A percentile compares a stretch with the other conserved stretches of the same genome.
These are phyloP conservation scores for Yponomeuta cagnagella DNA, from an alignment of 2,888 invertebrate genomes.

Conservation along the genomic window DNA sequence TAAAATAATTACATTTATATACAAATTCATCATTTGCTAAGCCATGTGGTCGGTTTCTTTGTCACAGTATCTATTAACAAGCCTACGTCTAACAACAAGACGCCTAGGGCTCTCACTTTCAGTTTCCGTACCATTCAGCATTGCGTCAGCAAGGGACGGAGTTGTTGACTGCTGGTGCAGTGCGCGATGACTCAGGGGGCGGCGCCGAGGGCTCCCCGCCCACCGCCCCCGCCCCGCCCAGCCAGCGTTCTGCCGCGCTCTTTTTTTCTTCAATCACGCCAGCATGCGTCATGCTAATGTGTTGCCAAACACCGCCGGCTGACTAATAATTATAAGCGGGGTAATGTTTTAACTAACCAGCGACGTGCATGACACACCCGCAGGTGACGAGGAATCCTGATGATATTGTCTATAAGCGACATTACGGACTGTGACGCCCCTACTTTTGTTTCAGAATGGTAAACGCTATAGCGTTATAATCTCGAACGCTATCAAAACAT, in stretches of 20 bases:
- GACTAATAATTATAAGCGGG: not conserved
- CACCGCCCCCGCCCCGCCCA: conserved; percentile 60
- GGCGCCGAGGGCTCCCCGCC: conserved; percentile 70
- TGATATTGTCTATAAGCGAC: not conserved
- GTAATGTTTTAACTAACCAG: not conserved
- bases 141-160: not conserved
- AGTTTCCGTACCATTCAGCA: not conserved
- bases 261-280: conserved; percentile 52
- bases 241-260: conserved; percentile 68
- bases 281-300: conserved; percentile 59
- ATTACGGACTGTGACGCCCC: too few relatives aligned
- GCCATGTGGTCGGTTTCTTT: too few relatives aligned
- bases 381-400: not conserved
- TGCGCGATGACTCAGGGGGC: conserved; percentile 55
- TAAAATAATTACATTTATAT: too few relatives aligned
- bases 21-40: too few relatives aligned
- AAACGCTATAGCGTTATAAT: too few relatives aligned
- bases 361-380: not conserved
- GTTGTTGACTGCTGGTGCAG: conserved; percentile 1
- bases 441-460: too few relatives aligned
- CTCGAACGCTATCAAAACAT: too few relatives aligned
- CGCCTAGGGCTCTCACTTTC: not conserved
- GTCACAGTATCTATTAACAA: too few relatives aligned
- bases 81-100: not conserved
- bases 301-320: conserved; percentile 53